Evolutionary conservation across 2,888 invertebrate genomes (phyloP).

Genomic region (Trichopria drosophilae): DNA sequence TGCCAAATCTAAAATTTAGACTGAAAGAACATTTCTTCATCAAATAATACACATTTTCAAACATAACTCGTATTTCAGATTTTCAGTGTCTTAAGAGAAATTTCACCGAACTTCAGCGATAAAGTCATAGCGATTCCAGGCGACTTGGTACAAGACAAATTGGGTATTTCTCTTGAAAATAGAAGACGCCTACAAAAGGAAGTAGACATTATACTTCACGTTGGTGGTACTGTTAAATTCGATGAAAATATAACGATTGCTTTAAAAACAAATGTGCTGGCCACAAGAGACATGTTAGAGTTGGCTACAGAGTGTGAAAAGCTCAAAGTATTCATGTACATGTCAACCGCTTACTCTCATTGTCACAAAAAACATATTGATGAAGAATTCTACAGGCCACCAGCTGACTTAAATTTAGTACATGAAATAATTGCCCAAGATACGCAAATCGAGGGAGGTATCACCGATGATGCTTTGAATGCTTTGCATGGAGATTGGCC

Average conservation of each 20-base stretch:
- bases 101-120: slow-evolving; percentile 34
- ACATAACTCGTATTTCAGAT: slow-evolving; percentile 33
- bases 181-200: slow-evolving; percentile 34
- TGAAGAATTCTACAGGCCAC: slow-evolving; percentile 44
- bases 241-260: slow-evolving; percentile 26
- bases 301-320: slow-evolving; percentile 40
- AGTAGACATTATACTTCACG: slow-evolving; percentile 43
- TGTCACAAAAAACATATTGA: slow-evolving; percentile 35
- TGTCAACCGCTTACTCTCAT: slow-evolving; percentile 46
- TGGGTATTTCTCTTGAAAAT: slow-evolving; percentile 39
- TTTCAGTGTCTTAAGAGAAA: slow-evolving; percentile 38
- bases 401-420: slow-evolving; percentile 39
- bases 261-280: slow-evolving; percentile 40
- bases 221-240: slow-evolving; percentile 39
- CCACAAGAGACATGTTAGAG: slow-evolving; percentile 41
- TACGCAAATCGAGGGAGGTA: slow-evolving; percentile 28
- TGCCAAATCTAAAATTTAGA: too few relatives aligned
- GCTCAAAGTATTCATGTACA: slow-evolving; percentile 39
- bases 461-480: slow-evolving; percentile 33
- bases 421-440: slow-evolving; percentile 40
- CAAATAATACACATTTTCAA: too few relatives aligned
- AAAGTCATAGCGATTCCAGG: slow-evolving; percentile 38
- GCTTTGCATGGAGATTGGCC: slow-evolving; percentile 37
- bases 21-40: too few relatives aligned
- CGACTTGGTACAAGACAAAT: slow-evolving; percentile 32